Percentiles rank a stretch among this genome's conserved stretches.
Evolutionary conservation across 2,888 invertebrate genomes (phyloP).

Genomic region (Mesorhabditis spiculigera): DNA sequence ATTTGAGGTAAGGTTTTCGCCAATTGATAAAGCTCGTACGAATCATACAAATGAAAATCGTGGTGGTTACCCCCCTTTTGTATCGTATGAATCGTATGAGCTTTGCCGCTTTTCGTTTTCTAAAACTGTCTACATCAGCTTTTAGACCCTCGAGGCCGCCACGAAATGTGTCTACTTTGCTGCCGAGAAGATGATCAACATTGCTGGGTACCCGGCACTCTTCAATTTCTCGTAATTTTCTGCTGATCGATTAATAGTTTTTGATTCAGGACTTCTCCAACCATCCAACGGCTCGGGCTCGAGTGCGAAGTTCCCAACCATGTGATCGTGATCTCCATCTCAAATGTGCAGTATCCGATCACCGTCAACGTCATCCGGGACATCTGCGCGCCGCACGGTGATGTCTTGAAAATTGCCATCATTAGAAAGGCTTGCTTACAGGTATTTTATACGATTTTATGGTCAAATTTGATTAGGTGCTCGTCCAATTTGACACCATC

Average conservation of each 20-base stretch:
- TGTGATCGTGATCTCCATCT: slow-evolving; percentile 91
- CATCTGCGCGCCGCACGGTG: slow-evolving; percentile 88
- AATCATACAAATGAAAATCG: too few species aligned
- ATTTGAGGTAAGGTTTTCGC: slow-evolving; percentile 29
- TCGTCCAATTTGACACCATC: slow-evolving; percentile 61
- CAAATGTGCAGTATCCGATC: slow-evolving; percentile 97
- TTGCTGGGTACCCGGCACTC: slow-evolving; percentile 50
- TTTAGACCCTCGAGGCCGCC: too few species aligned
- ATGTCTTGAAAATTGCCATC: slow-evolving; percentile 92
- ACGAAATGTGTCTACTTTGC: slow-evolving; percentile 43
- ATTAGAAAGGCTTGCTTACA: slow-evolving; percentile 16
- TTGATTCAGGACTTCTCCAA: slow-evolving; percentile 10
- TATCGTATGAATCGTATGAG: too few species aligned
- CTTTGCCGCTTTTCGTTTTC: too few species aligned
- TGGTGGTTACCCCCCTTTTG: too few species aligned
- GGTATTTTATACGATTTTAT: neutral
- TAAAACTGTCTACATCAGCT: too few species aligned
- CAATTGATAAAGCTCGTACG: too few species aligned
- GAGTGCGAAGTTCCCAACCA: slow-evolving; percentile 80
- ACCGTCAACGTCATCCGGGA: slow-evolving; percentile 89
- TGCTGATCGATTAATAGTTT: neutral
- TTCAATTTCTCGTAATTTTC: too few species aligned
- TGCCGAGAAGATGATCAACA: slow-evolving; percentile 56
- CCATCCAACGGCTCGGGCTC: slow-evolving; percentile 46
- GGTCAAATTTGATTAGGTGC: slow-evolving; percentile 22